Conservation (phyloP, 2,113 vertebrate genomes). For the Cricetomys ansorgei region DNA sequence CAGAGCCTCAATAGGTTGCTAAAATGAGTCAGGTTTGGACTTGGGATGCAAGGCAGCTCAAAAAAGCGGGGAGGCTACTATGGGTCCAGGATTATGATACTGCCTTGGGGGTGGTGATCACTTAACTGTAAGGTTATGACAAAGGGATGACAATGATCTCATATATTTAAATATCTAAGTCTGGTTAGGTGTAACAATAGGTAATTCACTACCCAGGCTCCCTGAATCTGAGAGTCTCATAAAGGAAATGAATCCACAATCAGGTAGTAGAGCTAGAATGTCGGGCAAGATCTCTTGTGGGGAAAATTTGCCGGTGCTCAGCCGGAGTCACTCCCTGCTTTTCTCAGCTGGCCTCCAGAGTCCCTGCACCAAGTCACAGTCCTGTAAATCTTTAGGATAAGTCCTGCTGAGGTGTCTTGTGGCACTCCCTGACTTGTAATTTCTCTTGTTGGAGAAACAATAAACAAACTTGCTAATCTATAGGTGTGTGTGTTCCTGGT, state of each 20-base stretch:
- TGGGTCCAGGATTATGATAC: not conserved
- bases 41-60: not conserved
- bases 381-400: not conserved
- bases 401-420: not conserved
- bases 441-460: not conserved
- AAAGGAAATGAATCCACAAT: not conserved
- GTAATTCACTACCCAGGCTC: not conserved
- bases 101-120: not conserved
- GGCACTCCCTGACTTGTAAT: fast-evolving
- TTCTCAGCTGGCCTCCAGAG: not conserved
- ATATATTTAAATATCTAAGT: not conserved
- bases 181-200: too few species aligned
- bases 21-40: not conserved
- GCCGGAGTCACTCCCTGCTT: not conserved
- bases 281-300: not conserved
- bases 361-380: not conserved
- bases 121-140: not conserved
- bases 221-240: not conserved
- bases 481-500: not conserved
- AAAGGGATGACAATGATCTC: not conserved
- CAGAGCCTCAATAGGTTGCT: not conserved
- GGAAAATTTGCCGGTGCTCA: not conserved
- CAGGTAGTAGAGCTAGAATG: not conserved
- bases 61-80: not conserved
- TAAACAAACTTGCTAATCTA: not conserved